Evolutionary conservation across 23 tunicate species (phyloP).

Genomic region (Ciona savignyi): DNA sequence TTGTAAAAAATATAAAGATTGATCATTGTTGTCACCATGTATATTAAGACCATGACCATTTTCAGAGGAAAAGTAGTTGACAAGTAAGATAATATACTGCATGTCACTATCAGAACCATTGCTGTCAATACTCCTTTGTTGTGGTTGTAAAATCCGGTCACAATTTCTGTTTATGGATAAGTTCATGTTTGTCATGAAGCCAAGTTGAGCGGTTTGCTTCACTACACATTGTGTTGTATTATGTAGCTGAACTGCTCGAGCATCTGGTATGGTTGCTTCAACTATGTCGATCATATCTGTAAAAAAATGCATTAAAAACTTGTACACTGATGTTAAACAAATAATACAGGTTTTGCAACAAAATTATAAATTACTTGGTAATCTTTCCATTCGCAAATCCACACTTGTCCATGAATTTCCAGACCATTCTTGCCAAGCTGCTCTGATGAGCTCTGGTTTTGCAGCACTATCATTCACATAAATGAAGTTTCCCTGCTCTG

Average conservation of each 20-base stretch:
- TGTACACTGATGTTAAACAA: no score
- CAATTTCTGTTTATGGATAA: neutral
- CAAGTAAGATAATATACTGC: neutral
- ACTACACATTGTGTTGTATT: no score
- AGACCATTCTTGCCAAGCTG: constrained; percentile 7
- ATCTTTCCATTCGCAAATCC: neutral
- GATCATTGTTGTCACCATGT: neutral
- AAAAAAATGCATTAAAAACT: no score
- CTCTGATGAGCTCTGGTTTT: neutral
- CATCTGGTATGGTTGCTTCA: no score
- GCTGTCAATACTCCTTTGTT: neutral
- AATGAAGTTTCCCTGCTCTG: constrained; percentile 7
- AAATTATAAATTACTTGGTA: neutral
- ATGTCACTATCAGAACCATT: neutral
- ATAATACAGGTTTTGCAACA: no score
- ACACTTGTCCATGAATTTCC: constrained; percentile 1
- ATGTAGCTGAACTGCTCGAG: no score
- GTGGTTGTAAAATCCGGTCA: neutral
- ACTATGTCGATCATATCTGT: no score
- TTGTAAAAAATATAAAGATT: neutral
- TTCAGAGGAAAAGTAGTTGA: neutral
- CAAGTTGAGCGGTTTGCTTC: neutral
- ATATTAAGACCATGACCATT: neutral
- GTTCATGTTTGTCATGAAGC: neutral
- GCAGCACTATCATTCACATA: constrained; percentile 32